Evolutionary conservation across 1,140 invertebrate genomes (phyloP).

Genomic region (Megathymus violae): DNA sequence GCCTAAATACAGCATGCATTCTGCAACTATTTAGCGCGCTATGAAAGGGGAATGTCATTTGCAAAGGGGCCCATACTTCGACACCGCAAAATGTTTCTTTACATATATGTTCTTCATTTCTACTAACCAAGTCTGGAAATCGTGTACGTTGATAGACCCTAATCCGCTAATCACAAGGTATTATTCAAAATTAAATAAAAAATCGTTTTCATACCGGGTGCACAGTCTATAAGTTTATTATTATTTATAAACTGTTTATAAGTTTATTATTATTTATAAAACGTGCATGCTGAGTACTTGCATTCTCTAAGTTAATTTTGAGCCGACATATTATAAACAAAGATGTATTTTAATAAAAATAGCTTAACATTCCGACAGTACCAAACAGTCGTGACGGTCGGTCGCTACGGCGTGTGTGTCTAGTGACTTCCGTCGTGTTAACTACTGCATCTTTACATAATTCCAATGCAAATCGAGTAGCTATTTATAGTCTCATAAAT

Average conservation of each 20-base stretch:
- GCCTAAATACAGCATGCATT: conserved; percentile 65
- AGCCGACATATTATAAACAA: too few relatives aligned
- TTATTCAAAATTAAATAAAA: too few relatives aligned
- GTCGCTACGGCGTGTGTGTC: conserved; percentile 41
- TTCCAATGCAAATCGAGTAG: conserved; percentile 69
- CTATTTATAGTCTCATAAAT: conserved; percentile 63
- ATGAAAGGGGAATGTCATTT: conserved; percentile 71
- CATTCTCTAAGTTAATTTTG: too few relatives aligned
- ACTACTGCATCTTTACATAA: conserved; percentile 64
- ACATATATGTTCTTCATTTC: neutral
- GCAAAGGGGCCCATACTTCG: conserved; percentile 61
- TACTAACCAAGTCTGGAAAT: neutral
- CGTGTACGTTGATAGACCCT: neutral
- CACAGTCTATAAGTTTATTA: too few relatives aligned
- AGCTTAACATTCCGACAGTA: conserved; percentile 42
- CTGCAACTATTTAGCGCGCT: conserved; percentile 57
- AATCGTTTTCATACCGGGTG: too few relatives aligned
- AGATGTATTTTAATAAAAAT: too few relatives aligned
- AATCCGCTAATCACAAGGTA: too few relatives aligned
- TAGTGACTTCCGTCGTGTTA: conserved; percentile 44
- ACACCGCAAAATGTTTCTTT: conserved; percentile 56
- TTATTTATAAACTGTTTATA: too few relatives aligned
- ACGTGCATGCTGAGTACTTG: too few relatives aligned
- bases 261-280: too few relatives aligned
- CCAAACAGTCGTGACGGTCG: conserved; percentile 56